Base-by-base conservation (phyloP, 2,888 invertebrate genomes). In the Brenthis ino region DNA sequence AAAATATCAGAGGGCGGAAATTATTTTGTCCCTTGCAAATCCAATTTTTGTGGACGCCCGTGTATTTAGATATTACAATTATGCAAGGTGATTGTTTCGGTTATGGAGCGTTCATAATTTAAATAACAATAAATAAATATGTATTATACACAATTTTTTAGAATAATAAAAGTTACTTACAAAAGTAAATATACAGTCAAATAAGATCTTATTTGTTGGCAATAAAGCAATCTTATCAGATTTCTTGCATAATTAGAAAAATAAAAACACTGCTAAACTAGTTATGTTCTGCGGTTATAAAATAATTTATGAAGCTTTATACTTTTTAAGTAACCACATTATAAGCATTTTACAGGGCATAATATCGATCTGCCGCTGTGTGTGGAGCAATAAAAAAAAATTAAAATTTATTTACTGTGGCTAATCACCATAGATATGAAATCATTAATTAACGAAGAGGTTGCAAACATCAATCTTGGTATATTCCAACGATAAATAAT, bases 401-500 rank as follows among this genome's bases (percentile, higher is more conserved):
- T 20, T 53, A 6, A 16, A 53, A 33, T 5, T 24, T 28, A 43
- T 37, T 6, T 2, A 6, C 4, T 37, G 14, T 20, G 28, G 24
- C 54, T 28, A 60, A 60, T 66, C 28, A 3, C 2, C 13, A 33
- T 60, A 47, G 54, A 54, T 64, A 50, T 65, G 24, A 68, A 68
- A 68, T 60, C 68, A 50, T 64, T 68, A 61, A 66, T 69, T 53
- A 57, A 20, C 3, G 63, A 64, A 65, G 57, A 61, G 48, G 64
- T 24, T 57, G n/a, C 55, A 64, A 70, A 57, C 70, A 63, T 68
- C 64, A 65, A 65, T 72, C 60, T 68, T 64, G 54, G 64, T 66
- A 57, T 57, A 64, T 54, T 67, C 54, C 11, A 48, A 48, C 68
- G 43, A 67, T 70, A 71, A 69, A 72, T 69, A 72, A 65, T 71